Evolutionary conservation across 1,140 invertebrate species (phyloP).

Genomic region (Saxidomus purpurata): DNA sequence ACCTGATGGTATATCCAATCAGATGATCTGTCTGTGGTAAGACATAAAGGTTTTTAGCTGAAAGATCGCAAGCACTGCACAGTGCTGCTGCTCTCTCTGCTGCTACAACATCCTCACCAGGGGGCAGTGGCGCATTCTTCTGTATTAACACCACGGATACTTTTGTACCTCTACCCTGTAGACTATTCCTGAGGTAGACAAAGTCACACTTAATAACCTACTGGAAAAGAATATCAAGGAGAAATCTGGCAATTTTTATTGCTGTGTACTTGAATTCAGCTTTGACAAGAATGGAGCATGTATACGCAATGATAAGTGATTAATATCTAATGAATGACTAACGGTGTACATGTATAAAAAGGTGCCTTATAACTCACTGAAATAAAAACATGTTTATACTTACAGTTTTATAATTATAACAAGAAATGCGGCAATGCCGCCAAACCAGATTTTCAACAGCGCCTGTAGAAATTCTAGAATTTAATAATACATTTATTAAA

Average conservation of each 20-base stretch:
- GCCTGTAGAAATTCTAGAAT: no score
- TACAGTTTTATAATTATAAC: no score
- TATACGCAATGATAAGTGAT: no score
- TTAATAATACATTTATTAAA: no score
- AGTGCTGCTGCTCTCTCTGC: conserved; percentile 95
- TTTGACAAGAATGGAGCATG: no score
- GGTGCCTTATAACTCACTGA: no score
- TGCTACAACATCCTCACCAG: conserved; percentile 94
- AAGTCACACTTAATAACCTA: background rate
- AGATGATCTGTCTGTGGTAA: conserved; percentile 96
- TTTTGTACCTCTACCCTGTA: conserved; percentile 94
- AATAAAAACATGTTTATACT: no score
- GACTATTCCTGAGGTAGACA: conserved; percentile 89
- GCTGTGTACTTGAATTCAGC: background rate
- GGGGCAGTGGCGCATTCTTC: conserved; percentile 90
- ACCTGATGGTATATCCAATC: conserved; percentile 91
- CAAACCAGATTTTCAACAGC: no score
- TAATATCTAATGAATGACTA: no score
- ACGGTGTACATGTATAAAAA: no score
- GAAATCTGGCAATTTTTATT: background rate
- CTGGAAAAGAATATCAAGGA: background rate
- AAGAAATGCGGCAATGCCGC: no score
- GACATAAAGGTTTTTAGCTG: conserved; percentile 96
- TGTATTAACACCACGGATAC: conserved; percentile 96
- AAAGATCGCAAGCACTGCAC: conserved; percentile 96